A percentile compares a stretch with the other conserved stretches of the same genome.
phyloP scores from a whole-genome alignment of 2,113 vertebrate genomes.

The Lonchura striata region DNA sequence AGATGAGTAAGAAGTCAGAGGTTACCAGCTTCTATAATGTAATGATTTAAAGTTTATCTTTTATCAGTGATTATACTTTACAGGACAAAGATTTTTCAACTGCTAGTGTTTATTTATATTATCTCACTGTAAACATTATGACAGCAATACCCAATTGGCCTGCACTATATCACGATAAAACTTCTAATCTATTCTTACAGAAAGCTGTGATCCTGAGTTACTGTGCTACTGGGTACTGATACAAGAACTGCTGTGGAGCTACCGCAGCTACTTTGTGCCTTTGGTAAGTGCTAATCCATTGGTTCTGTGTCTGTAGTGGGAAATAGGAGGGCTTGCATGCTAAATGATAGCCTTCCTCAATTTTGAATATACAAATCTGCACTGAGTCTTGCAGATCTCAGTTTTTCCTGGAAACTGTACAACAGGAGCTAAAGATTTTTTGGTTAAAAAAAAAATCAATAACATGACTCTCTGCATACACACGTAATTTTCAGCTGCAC shows the following conservation, averaged over 20 bases:
- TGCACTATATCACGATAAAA: background rate
- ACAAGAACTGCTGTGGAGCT: background rate
- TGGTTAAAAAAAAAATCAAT: background rate
- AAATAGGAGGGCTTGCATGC: background rate
- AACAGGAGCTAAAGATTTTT: background rate
- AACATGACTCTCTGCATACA: background rate
- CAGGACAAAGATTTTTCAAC: conserved; percentile 15
- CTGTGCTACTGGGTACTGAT: background rate
- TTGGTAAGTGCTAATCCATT: background rate
- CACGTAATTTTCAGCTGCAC: background rate
- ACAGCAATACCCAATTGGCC: background rate
- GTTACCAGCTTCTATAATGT: background rate
- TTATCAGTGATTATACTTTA: background rate
- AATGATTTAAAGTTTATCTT: conserved; percentile 6
- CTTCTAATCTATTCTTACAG: background rate
- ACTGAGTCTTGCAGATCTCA: background rate
- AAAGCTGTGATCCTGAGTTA: background rate
- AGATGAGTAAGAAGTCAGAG: background rate
- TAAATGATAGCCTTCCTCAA: background rate
- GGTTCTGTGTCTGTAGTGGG: background rate
- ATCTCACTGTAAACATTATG: background rate
- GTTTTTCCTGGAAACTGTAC: background rate
- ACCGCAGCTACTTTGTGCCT: background rate
- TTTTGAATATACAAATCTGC: background rate
- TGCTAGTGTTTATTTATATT: background rate